These are phyloP conservation scores for Aepyceros melampus DNA, from an alignment of 2,113 vertebrate species.

Conservation along the genomic window DNA sequence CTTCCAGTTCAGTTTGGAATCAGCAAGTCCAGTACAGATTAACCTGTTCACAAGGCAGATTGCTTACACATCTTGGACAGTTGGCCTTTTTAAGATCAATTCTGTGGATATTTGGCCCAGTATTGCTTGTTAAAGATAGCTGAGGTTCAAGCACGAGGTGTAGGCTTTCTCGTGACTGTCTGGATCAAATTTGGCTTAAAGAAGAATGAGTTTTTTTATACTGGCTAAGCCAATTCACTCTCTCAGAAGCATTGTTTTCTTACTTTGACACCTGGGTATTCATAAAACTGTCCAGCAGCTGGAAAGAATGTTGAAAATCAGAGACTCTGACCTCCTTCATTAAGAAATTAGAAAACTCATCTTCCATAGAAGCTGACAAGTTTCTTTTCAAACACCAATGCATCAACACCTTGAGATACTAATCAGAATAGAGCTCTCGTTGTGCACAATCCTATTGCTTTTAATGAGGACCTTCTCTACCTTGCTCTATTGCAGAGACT, in stretches of 20 bases:
- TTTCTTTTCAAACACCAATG: not conserved
- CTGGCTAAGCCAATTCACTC: not conserved
- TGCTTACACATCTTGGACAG: not conserved
- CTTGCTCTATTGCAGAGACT: not conserved
- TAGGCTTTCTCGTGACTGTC: not conserved
- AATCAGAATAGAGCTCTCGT: not conserved
- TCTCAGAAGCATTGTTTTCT: not conserved
- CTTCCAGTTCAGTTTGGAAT: not conserved
- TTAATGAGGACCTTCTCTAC: not conserved
- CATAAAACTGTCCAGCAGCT: not conserved
- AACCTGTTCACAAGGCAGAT: not conserved
- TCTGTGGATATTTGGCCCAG: not conserved
- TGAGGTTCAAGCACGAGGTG: not conserved
- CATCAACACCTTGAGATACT: fast-evolving
- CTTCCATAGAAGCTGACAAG: not conserved
- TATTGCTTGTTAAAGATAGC: not conserved
- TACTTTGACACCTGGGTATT: not conserved
- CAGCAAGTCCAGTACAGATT: not conserved
- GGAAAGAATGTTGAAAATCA: not conserved
- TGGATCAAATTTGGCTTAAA: not conserved
- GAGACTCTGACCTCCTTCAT: not conserved
- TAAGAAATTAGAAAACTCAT: not conserved
- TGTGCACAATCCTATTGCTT: not conserved
- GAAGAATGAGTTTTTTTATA: not conserved
- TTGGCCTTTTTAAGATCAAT: not conserved